Conservation (phyloP, 2,113 vertebrate species). For the Grantiella picta region DNA sequence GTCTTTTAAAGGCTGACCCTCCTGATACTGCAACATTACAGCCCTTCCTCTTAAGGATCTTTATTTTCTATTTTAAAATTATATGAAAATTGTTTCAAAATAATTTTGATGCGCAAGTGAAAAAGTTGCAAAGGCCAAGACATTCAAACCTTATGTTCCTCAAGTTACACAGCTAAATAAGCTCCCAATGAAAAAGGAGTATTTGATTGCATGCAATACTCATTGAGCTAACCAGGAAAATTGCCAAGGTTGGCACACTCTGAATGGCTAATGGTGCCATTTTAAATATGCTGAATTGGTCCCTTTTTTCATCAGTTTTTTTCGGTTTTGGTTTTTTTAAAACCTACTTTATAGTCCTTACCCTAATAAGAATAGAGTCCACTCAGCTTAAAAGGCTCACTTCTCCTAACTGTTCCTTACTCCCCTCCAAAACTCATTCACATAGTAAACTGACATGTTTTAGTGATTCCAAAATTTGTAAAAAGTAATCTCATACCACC, state of each 20-base stretch:
- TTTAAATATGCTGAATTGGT: slow-evolving; percentile 19
- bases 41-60: neutral
- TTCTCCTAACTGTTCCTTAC: neutral
- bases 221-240: slow-evolving; percentile 16
- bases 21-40: neutral
- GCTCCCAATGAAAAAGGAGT: neutral
- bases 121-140: neutral
- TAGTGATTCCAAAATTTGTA: neutral
- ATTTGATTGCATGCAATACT: neutral
- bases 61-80: neutral
- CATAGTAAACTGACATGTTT: neutral
- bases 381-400: neutral
- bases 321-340: neutral
- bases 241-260: slow-evolving; percentile 6
- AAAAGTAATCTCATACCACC: neutral
- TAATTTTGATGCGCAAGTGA: neutral
- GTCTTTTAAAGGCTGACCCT: neutral
- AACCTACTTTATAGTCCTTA: neutral
- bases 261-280: slow-evolving; percentile 22
- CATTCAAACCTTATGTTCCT: neutral
- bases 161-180: neutral
- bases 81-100: neutral
- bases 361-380: neutral
- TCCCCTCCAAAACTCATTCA: neutral
- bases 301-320: neutral